phyloP scores from a whole-genome alignment of 2,888 invertebrate species.

The Schizotus pectinicornis region DNA sequence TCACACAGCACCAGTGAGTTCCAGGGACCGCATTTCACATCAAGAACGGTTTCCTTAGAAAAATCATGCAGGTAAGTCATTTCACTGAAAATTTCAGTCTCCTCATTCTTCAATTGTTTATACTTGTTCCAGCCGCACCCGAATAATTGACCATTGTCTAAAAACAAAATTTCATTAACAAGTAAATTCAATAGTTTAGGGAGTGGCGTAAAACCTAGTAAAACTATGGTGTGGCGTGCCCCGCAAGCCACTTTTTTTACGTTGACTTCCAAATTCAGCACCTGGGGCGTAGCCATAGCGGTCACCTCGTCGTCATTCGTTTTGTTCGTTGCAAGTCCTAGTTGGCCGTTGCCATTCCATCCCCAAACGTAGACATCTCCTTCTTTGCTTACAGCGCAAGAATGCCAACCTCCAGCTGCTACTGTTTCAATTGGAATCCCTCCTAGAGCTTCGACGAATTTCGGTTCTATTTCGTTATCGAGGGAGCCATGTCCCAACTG shows the following conservation, averaged over 20 bases:
- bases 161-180: conserved; percentile 15
- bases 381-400: conserved; percentile 74
- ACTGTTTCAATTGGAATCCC: conserved; percentile 76
- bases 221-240: conserved; percentile 73
- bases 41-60: conserved; percentile 34
- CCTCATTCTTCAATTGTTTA: conserved; percentile 72
- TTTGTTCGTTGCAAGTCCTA: conserved; percentile 68
- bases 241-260: conserved; percentile 72
- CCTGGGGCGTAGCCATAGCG: conserved; percentile 59
- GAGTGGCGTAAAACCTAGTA: conserved; percentile 67
- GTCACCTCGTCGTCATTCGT: conserved; percentile 50
- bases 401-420: conserved; percentile 88
- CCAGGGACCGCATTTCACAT: conserved; percentile 62
- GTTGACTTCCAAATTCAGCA: conserved; percentile 60
- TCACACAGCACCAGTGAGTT: conserved; percentile 52
- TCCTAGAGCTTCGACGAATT: conserved; percentile 73
- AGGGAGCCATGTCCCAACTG: conserved; percentile 84
- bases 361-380: conserved; percentile 92
- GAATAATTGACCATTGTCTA: conserved; percentile 71
- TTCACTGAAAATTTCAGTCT: conserved; percentile 47
- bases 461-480: conserved; percentile 68
- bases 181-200: too few species aligned
- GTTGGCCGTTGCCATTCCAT: conserved; percentile 87
- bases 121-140: conserved; percentile 84
- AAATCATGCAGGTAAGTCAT: conserved; percentile 47